Conservation (phyloP, 2,797 vertebrate genomes). For the Emydoidea blandingii region DNA sequence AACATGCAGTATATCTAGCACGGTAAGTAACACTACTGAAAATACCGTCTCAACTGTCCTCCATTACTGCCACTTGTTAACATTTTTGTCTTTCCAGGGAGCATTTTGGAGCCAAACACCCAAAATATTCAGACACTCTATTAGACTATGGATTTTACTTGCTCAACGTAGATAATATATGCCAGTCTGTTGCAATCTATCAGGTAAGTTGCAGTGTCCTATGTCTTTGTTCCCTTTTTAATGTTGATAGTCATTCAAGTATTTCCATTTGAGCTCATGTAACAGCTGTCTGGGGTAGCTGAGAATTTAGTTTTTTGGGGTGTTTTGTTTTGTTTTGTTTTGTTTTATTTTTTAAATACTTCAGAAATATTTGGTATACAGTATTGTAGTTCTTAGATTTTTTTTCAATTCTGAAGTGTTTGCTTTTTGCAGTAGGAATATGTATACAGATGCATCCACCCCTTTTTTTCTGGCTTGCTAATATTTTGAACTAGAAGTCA, state of each 20-base stretch:
- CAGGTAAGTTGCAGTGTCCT: constrained; percentile 85
- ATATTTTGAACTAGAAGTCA: not conserved
- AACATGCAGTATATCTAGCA: constrained; percentile 97
- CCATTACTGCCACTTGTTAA: not conserved
- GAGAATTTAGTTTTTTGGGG: not conserved
- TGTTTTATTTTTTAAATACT: not conserved
- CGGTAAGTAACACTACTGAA: constrained; percentile 82
- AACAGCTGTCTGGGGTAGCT: not conserved
- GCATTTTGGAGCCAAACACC: constrained; percentile 98
- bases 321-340: not conserved
- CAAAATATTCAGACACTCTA: constrained; percentile 98
- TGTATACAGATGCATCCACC: not conserved
- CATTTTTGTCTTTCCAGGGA: constrained; percentile 85
- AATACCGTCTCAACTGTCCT: accelerated
- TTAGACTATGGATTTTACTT: constrained; percentile 99
- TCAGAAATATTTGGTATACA: accelerated
- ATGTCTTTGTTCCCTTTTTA: not conserved
- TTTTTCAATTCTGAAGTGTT: not conserved
- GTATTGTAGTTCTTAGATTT: accelerated
- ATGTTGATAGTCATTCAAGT: not conserved
- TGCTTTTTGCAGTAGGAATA: not conserved
- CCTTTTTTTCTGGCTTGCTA: not conserved
- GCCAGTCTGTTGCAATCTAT: constrained; percentile 99
- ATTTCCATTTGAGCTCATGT: not conserved
- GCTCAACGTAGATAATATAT: constrained; percentile 99